phyloP scores from a whole-genome alignment of 2,888 invertebrate species.

The Stenchaetothrips biformis region DNA sequence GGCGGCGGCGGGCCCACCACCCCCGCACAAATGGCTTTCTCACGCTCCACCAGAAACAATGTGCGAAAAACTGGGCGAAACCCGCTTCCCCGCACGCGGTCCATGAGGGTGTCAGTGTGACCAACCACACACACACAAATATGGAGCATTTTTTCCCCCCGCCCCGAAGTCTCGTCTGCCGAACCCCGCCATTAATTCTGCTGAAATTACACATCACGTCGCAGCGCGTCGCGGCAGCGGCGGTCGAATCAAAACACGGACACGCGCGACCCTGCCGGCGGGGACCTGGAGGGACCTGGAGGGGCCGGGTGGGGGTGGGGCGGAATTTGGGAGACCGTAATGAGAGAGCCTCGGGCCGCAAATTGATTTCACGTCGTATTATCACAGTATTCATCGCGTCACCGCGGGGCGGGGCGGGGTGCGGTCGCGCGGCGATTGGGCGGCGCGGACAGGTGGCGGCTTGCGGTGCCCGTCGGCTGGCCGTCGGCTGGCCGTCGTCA shows the following conservation, averaged over 20 bases:
- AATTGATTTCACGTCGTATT: constrained; percentile 22
- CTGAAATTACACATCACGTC: no score
- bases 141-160: no score
- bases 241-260: no score
- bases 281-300: neutral
- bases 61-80: neutral
- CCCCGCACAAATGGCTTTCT: neutral
- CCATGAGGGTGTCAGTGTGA: neutral
- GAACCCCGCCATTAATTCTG: no score
- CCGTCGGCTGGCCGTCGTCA: no score
- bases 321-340: neutral
- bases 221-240: no score
- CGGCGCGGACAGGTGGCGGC: no score
- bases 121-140: no score
- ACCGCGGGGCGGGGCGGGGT: neutral
- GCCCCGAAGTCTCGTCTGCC: no score
- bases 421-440: no score
- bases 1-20: neutral
- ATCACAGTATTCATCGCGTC: neutral
- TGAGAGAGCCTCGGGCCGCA: neutral
- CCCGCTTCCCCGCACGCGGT: neutral
- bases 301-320: neutral
- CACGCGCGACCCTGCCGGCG: no score
- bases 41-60: constrained; percentile 18
- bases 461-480: no score